Evolutionary conservation across 2,888 invertebrate genomes (phyloP), one percentile per base, ranked within the genome.

Genomic region (Drosophila incognita): DNA sequence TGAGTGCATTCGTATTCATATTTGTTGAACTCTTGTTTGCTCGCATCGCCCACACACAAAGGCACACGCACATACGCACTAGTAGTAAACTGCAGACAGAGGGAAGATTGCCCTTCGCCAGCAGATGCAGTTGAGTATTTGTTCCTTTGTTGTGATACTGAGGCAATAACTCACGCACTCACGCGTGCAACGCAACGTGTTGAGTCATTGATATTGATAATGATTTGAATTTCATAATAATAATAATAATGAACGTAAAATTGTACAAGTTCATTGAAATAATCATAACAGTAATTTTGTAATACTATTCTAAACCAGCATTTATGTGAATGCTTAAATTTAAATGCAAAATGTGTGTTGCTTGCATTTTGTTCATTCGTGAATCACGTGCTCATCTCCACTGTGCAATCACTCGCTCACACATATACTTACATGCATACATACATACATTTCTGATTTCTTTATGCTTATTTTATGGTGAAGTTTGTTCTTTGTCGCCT

Each of bases 401-500:
- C 21, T 24, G 21, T 24, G 24, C 21, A 46, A 7, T 21, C 46
- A 24, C 13, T 21, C 21, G 7, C 7, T 21, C 21, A 7, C 38
- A 38, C 38, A 38, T 8, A 38, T 38, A 6, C 36, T 18, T 4
- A 40, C 29, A 27, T 27, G 29, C 21, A 4, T 29, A 40, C 38
- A 42, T 21, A 18, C 48, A 42, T n/a, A 8, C 11, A 46, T 69
- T 77, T 65, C 42, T 68, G 78, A 77, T 79, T 81, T 73, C 48
- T 74, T 79, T 56, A 53, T 61, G 18, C 54, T 56, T 36, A 52
- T 54, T 69, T 69, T 59, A 69, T 78, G 73, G 78, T 69, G 49
- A 80, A 74, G 79, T 79, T 78, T 66, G 86, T 87, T 89, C 89
- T 89, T 89, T 84, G 84, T 88, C 67, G 63, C 33, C 79, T 79